Conservation (phyloP, 2,888 invertebrate species). For the Rhabditoides inermis region DNA sequence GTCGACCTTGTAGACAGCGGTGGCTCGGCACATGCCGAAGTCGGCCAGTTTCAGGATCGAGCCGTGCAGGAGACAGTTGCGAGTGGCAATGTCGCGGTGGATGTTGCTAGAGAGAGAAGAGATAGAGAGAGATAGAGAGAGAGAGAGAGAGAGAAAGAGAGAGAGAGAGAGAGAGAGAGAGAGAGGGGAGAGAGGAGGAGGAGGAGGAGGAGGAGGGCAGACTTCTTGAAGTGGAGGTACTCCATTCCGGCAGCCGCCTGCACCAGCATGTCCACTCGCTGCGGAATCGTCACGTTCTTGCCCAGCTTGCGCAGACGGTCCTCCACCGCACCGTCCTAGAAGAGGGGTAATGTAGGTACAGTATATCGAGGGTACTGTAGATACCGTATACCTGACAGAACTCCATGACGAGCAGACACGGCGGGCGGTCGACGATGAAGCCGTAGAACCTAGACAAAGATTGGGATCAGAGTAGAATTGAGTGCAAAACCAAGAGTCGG, state of each 20-base stretch:
- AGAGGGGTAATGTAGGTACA: too few species aligned
- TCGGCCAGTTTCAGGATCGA: slow-evolving; percentile 37
- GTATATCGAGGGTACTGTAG: too few species aligned
- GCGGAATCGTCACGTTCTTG: slow-evolving; percentile 2
- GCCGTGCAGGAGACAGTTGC: slow-evolving; percentile 37
- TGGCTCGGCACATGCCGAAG: slow-evolving; percentile 41
- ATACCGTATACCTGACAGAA: too few species aligned
- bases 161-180: too few species aligned
- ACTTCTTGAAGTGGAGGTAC: slow-evolving; percentile 38
- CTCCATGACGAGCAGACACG: slow-evolving; percentile 41
- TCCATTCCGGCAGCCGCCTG: slow-evolving; percentile 32
- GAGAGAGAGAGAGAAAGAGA: too few species aligned
- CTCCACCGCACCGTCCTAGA: too few species aligned
- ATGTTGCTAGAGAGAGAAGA: slow-evolving; percentile 21
- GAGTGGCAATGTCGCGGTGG: slow-evolving; percentile 41
- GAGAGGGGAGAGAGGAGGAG: neutral
- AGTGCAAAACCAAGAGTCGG: too few species aligned
- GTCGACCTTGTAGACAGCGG: slow-evolving; percentile 29
- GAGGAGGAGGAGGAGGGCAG: neutral
- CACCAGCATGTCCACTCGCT: slow-evolving; percentile 13
- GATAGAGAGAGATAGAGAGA: too few species aligned
- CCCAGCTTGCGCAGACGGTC: too few species aligned
- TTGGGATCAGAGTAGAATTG: too few species aligned
- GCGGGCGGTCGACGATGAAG: slow-evolving; percentile 36
- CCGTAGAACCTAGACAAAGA: slow-evolving; percentile 26